Conservation (phyloP, 2,888 invertebrate genomes). For the Ornithoptera priamus region DNA sequence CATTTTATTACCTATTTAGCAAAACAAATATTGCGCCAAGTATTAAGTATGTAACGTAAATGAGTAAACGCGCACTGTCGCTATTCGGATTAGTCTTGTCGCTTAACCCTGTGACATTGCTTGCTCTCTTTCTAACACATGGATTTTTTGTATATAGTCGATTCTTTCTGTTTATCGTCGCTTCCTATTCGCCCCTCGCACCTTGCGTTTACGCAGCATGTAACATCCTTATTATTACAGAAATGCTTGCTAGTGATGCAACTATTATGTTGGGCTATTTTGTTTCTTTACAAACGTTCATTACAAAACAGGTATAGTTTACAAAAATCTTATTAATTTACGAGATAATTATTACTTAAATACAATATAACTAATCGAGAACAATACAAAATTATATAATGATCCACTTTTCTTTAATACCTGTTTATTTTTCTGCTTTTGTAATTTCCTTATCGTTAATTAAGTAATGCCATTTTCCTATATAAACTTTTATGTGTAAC, state of each 20-base stretch:
- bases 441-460: no score
- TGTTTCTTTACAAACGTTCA: not conserved
- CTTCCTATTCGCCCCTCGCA: conserved; percentile 43
- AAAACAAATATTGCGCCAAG: conserved; percentile 26
- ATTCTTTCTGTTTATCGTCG: conserved; percentile 40
- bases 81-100: conserved; percentile 40
- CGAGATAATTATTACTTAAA: no score
- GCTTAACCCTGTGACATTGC: conserved; percentile 40
- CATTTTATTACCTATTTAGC: conserved; percentile 6
- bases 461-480: no score
- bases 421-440: no score
- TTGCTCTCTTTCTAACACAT: conserved; percentile 35
- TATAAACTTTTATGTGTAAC: no score
- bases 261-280: conserved; percentile 42
- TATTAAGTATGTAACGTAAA: conserved; percentile 32
- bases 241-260: conserved; percentile 45
- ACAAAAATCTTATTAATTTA: no score
- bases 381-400: no score
- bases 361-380: no score
- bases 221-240: conserved; percentile 50
- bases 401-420: no score
- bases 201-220: conserved; percentile 39
- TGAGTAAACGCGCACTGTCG: conserved; percentile 35
- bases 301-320: not conserved
- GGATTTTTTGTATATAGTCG: conserved; percentile 29